Percentiles rank a stretch among this genome's conserved stretches.
Evolutionary conservation across 2,888 invertebrate species (phyloP).

Genomic region (Drosophila tanythrix): DNA sequence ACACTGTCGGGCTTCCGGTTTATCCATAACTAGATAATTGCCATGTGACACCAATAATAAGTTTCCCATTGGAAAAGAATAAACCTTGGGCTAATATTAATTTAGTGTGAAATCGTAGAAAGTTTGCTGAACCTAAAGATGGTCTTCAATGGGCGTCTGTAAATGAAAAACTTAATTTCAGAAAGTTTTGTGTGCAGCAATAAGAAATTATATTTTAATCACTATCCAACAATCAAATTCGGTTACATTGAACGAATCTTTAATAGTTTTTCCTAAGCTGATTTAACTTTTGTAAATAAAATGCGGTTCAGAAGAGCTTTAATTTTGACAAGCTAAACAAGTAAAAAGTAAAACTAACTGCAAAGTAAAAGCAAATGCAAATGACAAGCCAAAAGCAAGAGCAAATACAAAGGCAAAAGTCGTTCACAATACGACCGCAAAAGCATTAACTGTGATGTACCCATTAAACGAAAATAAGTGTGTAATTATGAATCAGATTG

Average conservation of each 20-base stretch:
- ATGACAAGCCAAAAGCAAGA: slow-evolving; percentile 5
- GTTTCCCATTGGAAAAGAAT: neutral
- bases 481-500: slow-evolving; percentile 60
- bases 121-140: neutral
- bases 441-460: slow-evolving; percentile 52
- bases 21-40: slow-evolving; percentile 33
- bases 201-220: slow-evolving; percentile 10
- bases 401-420: slow-evolving; percentile 8
- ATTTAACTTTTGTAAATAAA: slow-evolving; percentile 9
- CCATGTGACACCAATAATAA: slow-evolving; percentile 4
- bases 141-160: neutral
- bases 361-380: slow-evolving; percentile 19
- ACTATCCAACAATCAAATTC: slow-evolving; percentile 9
- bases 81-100: slow-evolving; percentile 1
- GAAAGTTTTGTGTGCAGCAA: slow-evolving; percentile 16
- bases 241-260: slow-evolving; percentile 9
- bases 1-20: neutral
- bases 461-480: slow-evolving; percentile 58
- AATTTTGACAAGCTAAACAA: slow-evolving; percentile 7
- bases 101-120: slow-evolving; percentile 1
- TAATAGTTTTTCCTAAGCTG: slow-evolving; percentile 21
- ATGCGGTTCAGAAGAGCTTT: slow-evolving; percentile 9
- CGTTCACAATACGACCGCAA: slow-evolving; percentile 43
- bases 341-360: slow-evolving; percentile 12
- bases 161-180: slow-evolving; percentile 12